These are phyloP conservation scores for Cyanoderma ruficeps DNA, from an alignment of 2,113 vertebrate genomes.

Conservation along the genomic window DNA sequence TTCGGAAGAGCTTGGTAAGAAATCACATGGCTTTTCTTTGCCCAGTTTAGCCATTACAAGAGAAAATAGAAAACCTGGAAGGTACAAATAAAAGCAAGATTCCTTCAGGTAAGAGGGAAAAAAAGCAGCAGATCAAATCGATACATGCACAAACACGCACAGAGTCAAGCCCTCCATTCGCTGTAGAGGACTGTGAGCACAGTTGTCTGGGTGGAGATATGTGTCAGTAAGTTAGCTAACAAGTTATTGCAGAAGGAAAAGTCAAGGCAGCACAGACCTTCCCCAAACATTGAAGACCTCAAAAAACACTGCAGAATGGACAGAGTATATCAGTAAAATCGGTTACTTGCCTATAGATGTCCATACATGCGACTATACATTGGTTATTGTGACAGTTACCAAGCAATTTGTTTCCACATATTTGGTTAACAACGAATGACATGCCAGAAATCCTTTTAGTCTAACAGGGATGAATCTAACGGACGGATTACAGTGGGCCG, in stretches of 20 bases:
- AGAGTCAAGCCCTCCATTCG: background rate
- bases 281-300: slow-evolving; percentile 47
- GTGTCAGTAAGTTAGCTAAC: slow-evolving; percentile 46
- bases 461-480: slow-evolving; percentile 79
- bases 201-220: slow-evolving; percentile 21
- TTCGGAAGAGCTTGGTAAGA: slow-evolving; percentile 23
- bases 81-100: slow-evolving; percentile 3
- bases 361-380: slow-evolving; percentile 74
- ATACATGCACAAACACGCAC: background rate
- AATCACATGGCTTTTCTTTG: slow-evolving; percentile 3
- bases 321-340: slow-evolving; percentile 58
- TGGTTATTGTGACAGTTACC: slow-evolving; percentile 68
- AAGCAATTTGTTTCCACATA: slow-evolving; percentile 51
- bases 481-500: slow-evolving; percentile 80
- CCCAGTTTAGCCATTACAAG: slow-evolving; percentile 13
- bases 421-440: slow-evolving; percentile 72
- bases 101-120: background rate
- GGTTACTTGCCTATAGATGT: slow-evolving; percentile 77
- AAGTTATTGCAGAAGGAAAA: slow-evolving; percentile 45
- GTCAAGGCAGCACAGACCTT: slow-evolving; percentile 50
- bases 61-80: slow-evolving; percentile 21
- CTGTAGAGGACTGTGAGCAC: background rate
- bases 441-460: slow-evolving; percentile 75
- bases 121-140: background rate
- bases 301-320: slow-evolving; percentile 55